phyloP scores from a whole-genome alignment of 2,888 invertebrate species.

The Uloborus plumipes region DNA sequence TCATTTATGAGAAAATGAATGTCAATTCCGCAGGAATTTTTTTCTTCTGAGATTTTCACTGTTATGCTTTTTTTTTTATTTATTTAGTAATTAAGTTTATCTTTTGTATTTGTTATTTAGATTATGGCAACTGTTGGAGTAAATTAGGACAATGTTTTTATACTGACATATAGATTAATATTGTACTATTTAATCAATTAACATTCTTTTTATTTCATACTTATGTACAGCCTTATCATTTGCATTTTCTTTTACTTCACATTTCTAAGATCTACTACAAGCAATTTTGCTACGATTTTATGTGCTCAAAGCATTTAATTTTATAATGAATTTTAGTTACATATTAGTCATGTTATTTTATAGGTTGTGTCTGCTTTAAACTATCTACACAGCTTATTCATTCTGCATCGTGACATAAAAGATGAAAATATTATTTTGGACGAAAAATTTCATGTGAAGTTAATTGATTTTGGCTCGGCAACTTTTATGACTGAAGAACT shows the following conservation, averaged over 20 bases:
- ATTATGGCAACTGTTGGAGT: no score
- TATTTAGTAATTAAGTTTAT: no score
- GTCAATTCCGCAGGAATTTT: no score
- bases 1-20: no score
- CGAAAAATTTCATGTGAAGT: constrained; percentile 80
- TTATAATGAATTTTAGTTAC: background rate
- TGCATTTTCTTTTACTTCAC: background rate
- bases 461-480: constrained; percentile 84
- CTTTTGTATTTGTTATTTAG: no score
- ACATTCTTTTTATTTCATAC: background rate
- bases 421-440: constrained; percentile 84
- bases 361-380: constrained; percentile 80
- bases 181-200: background rate
- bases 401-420: constrained; percentile 82
- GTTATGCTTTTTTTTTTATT: no score
- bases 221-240: background rate
- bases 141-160: no score
- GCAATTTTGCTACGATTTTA: no score
- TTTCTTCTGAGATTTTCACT: no score
- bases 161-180: no score
- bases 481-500: constrained; percentile 76
- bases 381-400: constrained; percentile 78
- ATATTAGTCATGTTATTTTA: constrained; percentile 11
- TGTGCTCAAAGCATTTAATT: background rate
- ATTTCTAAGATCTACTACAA: no score